phyloP scores from a whole-genome alignment of 2,888 invertebrate genomes.

The Alentia gelatinosa region DNA sequence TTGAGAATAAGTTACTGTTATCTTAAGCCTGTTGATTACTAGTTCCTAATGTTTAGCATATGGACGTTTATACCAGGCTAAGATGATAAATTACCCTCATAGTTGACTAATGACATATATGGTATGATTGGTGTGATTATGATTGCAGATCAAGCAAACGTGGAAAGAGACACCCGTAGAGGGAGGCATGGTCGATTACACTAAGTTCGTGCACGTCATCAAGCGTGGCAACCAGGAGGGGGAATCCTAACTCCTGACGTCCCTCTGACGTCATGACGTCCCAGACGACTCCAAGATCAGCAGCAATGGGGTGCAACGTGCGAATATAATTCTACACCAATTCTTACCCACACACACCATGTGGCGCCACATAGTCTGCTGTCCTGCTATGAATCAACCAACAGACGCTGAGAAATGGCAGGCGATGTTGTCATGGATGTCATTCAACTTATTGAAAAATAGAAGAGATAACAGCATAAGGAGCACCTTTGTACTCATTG shows the following conservation, averaged over 20 bases:
- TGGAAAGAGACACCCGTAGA: conserved; percentile 82
- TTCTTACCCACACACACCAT: too few relatives aligned
- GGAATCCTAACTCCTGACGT: background rate
- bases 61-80: too few relatives aligned
- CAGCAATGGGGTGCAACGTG: background rate
- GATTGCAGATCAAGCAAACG: conserved; percentile 78
- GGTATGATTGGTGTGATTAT: too few relatives aligned
- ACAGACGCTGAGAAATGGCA: too few relatives aligned
- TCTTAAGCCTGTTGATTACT: too few relatives aligned
- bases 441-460: background rate
- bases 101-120: too few relatives aligned
- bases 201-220: conserved; percentile 81
- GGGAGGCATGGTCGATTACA: conserved; percentile 82
- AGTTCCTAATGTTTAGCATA: too few relatives aligned
- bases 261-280: background rate
- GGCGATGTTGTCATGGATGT: background rate
- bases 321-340: too few relatives aligned
- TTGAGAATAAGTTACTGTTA: too few relatives aligned
- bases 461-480: background rate
- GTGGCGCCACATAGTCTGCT: too few relatives aligned
- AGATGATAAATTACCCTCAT: too few relatives aligned
- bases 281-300: background rate
- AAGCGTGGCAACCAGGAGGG: conserved; percentile 82
- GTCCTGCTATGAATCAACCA: too few relatives aligned
- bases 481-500: background rate